These are phyloP conservation scores for Polyploca ridens DNA, from an alignment of 2,888 invertebrate species.

Conservation along the genomic window DNA sequence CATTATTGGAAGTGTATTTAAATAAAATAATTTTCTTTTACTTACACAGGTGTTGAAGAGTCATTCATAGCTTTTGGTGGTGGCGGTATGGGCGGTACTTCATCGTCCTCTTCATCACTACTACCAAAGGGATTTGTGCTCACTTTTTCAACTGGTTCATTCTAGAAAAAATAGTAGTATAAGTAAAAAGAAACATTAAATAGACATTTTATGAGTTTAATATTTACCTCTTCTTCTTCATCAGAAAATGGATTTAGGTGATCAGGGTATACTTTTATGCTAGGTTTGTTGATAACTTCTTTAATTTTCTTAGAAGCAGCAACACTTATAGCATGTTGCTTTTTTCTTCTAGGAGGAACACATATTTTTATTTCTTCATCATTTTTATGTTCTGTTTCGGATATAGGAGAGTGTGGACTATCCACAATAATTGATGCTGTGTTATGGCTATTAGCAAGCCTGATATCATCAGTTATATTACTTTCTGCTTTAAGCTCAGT, in stretches of 20 bases:
- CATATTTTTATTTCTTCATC: constrained; percentile 62
- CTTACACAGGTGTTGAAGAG: constrained; percentile 62
- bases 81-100: constrained; percentile 61
- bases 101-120: constrained; percentile 85
- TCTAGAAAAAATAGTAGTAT: constrained; percentile 42
- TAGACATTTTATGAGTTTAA: constrained; percentile 5
- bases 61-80: constrained; percentile 47
- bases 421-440: constrained; percentile 31
- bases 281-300: constrained; percentile 31
- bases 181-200: constrained; percentile 11
- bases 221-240: constrained; percentile 80
- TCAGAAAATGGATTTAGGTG: constrained; percentile 94
- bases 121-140: constrained; percentile 89
- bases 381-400: constrained; percentile 41
- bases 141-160: constrained; percentile 62
- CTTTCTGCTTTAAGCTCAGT: constrained; percentile 47
- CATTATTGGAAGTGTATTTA: too few species aligned
- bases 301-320: constrained; percentile 27
- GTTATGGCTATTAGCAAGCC: constrained; percentile 61
- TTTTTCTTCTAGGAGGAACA: constrained; percentile 78
- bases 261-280: constrained; percentile 86
- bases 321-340: constrained; percentile 40
- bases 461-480: constrained; percentile 74
- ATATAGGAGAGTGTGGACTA: constrained; percentile 15
- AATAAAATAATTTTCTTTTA: constrained; percentile 18